A percentile compares a stretch with the other conserved stretches of the same genome.
These are phyloP conservation scores for Lampris incognitus DNA, from an alignment of 2,113 vertebrate genomes.

Conservation along the genomic window DNA sequence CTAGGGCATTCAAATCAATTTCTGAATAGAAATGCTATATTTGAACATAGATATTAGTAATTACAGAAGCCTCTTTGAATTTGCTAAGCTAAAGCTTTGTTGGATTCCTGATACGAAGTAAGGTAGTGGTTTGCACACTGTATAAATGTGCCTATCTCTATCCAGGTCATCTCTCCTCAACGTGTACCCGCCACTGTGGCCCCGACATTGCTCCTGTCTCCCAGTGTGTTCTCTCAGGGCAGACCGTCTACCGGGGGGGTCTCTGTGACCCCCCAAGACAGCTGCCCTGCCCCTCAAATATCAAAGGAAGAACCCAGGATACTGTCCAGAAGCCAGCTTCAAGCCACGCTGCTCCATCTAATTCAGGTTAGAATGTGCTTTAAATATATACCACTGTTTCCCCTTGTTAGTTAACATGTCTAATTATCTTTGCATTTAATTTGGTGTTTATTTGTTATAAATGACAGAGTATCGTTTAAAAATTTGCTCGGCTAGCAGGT, in stretches of 20 bases:
- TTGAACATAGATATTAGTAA: too few relatives aligned
- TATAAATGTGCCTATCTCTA: not conserved
- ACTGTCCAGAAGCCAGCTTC: slow-evolving; percentile 88
- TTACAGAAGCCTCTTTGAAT: too few relatives aligned
- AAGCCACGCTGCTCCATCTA: slow-evolving; percentile 88
- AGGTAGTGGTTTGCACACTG: too few relatives aligned
- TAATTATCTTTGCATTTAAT: too few relatives aligned
- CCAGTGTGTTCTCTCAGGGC: slow-evolving; percentile 87
- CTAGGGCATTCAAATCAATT: too few relatives aligned
- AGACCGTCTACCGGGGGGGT: slow-evolving; percentile 32
- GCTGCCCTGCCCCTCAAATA: slow-evolving; percentile 8
- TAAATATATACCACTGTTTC: not conserved
- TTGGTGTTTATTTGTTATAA: too few relatives aligned
- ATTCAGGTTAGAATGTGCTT: slow-evolving; percentile 83
- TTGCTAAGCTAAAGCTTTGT: too few relatives aligned
- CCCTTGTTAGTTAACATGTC: too few relatives aligned
- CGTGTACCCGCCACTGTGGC: slow-evolving; percentile 81
- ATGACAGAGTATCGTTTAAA: too few relatives aligned
- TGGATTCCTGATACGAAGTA: too few relatives aligned
- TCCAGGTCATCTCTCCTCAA: slow-evolving; percentile 85
- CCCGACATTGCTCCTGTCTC: slow-evolving; percentile 88
- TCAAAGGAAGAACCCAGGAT: slow-evolving; percentile 56
- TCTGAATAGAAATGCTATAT: too few relatives aligned
- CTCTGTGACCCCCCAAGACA: slow-evolving; percentile 54
- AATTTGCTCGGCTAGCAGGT: too few relatives aligned